These are phyloP conservation scores for Hetaerina titia DNA, from an alignment of 2,888 invertebrate genomes.

Conservation along the genomic window DNA sequence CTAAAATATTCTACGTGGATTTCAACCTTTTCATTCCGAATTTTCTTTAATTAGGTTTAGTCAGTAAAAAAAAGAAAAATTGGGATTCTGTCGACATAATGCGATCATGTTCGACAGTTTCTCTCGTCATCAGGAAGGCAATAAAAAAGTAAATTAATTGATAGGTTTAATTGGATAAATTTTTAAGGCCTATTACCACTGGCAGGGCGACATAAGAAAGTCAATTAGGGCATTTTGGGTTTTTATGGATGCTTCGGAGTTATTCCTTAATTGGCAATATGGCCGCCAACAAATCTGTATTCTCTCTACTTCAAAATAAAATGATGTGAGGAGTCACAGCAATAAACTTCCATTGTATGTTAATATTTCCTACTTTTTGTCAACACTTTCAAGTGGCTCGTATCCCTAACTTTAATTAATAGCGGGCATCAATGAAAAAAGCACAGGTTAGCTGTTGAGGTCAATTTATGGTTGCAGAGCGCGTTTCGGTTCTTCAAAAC, in stretches of 20 bases:
- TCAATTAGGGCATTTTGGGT: conserved; percentile 45
- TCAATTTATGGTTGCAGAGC: conserved; percentile 37
- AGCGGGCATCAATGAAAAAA: not conserved
- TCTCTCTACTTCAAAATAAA: conserved; percentile 43
- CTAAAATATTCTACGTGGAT: not conserved
- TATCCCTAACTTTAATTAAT: not conserved
- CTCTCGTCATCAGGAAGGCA: not conserved
- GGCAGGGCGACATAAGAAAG: not conserved
- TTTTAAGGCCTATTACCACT: not conserved
- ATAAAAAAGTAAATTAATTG: conserved; percentile 3
- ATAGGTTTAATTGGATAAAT: not conserved
- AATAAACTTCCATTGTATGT: conserved; percentile 52
- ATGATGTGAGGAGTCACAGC: conserved; percentile 14
- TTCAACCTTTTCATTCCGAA: not conserved
- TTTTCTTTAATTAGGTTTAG: not conserved
- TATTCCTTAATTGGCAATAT: conserved; percentile 59
- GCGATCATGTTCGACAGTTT: not conserved
- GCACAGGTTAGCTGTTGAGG: not conserved
- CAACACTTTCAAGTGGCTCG: not conserved
- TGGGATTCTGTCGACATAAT: not conserved
- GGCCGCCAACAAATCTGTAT: conserved; percentile 25
- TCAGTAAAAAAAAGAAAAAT: not conserved
- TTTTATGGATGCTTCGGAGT: conserved; percentile 3
- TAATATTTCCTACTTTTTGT: conserved; percentile 37
- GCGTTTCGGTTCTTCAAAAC: conserved; percentile 14